Conservation (phyloP, 2,113 vertebrate genomes). For the Erinaceus europaeus region DNA sequence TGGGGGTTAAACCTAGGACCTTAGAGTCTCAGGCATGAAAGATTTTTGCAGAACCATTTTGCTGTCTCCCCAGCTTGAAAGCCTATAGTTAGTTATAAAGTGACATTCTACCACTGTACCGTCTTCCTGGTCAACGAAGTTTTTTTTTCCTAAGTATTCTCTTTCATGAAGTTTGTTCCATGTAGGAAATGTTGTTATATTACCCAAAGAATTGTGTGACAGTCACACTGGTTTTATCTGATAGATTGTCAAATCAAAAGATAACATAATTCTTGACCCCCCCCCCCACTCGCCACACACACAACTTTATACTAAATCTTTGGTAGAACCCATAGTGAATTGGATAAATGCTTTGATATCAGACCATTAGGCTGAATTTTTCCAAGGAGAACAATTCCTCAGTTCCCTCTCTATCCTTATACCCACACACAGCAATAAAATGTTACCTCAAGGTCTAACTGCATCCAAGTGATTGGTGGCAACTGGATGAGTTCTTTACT, state of each 20-base stretch:
- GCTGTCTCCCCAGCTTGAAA: too few relatives aligned
- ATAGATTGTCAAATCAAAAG: constrained; percentile 7
- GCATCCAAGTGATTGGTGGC: fast-evolving
- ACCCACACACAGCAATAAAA: neutral
- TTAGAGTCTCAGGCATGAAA: too few relatives aligned
- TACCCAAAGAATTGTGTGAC: neutral
- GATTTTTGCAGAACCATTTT: too few relatives aligned
- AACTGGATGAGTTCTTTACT: neutral
- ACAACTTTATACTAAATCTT: neutral
- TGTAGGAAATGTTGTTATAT: neutral
- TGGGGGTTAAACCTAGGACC: too few relatives aligned
- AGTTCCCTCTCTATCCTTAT: neutral
- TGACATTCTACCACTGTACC: too few relatives aligned
- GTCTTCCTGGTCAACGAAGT: too few relatives aligned
- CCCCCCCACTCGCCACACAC: too few relatives aligned
- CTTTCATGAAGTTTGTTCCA: neutral
- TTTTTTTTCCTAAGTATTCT: too few relatives aligned
- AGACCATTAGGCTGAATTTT: neutral
- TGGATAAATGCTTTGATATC: neutral
- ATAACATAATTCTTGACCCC: neutral
- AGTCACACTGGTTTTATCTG: neutral
- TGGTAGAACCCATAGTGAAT: neutral
- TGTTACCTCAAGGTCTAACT: neutral
- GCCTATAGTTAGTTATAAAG: too few relatives aligned
- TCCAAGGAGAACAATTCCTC: neutral